These are phyloP conservation scores for Teleogryllus oceanicus DNA, from an alignment of 2,888 invertebrate species.

Conservation along the genomic window DNA sequence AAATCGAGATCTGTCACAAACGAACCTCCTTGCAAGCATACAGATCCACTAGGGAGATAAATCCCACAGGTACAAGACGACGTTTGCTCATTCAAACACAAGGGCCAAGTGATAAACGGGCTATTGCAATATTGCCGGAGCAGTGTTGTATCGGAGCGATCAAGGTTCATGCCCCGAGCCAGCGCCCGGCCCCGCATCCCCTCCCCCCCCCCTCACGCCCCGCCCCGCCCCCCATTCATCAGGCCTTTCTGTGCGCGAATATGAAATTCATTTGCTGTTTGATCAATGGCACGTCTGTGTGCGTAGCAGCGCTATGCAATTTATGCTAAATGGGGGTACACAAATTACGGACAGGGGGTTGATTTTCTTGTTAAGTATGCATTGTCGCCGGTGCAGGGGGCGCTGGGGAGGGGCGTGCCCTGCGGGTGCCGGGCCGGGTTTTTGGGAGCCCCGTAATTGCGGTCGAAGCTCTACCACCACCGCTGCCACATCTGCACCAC, in stretches of 20 bases:
- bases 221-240: neutral
- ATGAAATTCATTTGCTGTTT: slow-evolving; percentile 9
- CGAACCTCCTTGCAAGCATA: too few species aligned
- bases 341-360: slow-evolving; percentile 18
- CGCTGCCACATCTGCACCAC: too few species aligned
- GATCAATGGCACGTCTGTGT: slow-evolving; percentile 8
- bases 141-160: neutral
- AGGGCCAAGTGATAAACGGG: too few species aligned
- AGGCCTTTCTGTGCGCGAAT: neutral
- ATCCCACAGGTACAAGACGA: too few species aligned
- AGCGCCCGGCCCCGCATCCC: neutral
- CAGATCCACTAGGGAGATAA: too few species aligned
- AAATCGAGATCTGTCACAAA: too few species aligned
- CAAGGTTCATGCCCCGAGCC: neutral
- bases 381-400: neutral
- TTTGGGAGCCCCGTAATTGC: too few species aligned
- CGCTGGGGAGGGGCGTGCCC: too few species aligned
- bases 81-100: too few species aligned
- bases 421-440: too few species aligned
- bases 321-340: slow-evolving; percentile 2
- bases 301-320: neutral
- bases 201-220: neutral
- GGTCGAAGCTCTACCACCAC: too few species aligned
- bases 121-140: too few species aligned
- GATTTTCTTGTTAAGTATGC: slow-evolving; percentile 18